Evolutionary conservation across 2,113 vertebrate genomes (phyloP).

Genomic region (Acrocephalus arundinaceus): DNA sequence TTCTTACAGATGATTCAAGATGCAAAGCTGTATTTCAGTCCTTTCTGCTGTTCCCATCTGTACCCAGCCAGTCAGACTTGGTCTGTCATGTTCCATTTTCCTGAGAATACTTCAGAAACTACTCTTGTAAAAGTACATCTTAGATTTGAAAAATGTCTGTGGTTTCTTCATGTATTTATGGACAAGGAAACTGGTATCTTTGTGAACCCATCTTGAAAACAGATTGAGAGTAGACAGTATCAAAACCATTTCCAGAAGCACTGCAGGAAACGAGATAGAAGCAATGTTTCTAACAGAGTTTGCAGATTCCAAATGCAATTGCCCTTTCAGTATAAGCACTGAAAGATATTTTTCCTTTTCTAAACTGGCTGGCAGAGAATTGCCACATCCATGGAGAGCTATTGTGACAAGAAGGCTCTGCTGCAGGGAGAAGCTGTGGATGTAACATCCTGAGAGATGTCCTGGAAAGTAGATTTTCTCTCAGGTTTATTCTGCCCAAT

Average conservation of each 20-base stretch:
- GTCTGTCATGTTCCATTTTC: not conserved
- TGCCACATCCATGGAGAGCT: not conserved
- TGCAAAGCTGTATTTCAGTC: not conserved
- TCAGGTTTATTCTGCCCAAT: not conserved
- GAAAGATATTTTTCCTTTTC: not conserved
- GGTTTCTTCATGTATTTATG: not conserved
- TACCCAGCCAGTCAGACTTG: not conserved
- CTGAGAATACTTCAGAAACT: not conserved
- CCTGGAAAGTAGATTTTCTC: not conserved
- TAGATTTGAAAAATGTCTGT: not conserved
- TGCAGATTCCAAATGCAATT: not conserved
- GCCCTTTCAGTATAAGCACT: not conserved
- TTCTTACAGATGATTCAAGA: not conserved
- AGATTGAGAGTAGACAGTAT: not conserved
- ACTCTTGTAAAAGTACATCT: not conserved
- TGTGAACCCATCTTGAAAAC: not conserved
- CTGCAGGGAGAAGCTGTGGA: not conserved
- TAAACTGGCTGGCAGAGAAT: not conserved
- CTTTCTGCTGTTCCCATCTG: not conserved
- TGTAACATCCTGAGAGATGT: not conserved
- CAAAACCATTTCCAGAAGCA: not conserved
- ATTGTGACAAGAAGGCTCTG: not conserved
- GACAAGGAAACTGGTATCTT: not conserved
- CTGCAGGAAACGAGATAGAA: not conserved
- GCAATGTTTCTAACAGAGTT: not conserved